These are phyloP conservation scores for Semaprochilodus insignis DNA, from an alignment of 2,797 vertebrate genomes.

Conservation along the genomic window DNA sequence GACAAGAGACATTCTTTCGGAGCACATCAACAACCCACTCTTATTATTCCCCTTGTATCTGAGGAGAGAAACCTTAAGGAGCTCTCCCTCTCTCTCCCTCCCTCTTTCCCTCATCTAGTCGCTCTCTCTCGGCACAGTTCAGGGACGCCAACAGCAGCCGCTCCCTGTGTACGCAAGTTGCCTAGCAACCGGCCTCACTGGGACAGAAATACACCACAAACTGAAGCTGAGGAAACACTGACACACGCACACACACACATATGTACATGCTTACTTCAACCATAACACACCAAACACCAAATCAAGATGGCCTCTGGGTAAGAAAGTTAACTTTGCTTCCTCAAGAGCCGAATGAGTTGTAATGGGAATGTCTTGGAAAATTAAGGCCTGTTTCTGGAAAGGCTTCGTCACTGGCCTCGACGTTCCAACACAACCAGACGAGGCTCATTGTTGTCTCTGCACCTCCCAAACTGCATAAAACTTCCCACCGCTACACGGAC, in stretches of 20 bases:
- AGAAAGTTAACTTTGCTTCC: neutral
- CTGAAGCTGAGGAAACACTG: constrained; percentile 29
- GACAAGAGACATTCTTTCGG: neutral
- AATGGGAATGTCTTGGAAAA: neutral
- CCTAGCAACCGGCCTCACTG: constrained; percentile 50
- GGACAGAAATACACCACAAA: constrained; percentile 45
- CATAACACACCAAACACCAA: neutral
- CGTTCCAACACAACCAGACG: neutral
- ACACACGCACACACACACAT: constrained; percentile 21
- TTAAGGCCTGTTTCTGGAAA: neutral
- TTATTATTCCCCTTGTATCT: constrained; percentile 2
- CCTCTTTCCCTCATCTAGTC: constrained; percentile 21
- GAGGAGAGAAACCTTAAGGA: constrained; percentile 1
- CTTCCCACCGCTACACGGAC: neutral
- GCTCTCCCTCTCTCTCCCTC: constrained; percentile 1
- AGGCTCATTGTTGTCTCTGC: neutral
- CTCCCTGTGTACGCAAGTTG: constrained; percentile 50
- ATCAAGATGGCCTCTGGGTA: neutral
- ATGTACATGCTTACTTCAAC: constrained; percentile 1
- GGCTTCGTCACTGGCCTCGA: neutral
- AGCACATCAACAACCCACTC: constrained; percentile 4
- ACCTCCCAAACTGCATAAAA: neutral
- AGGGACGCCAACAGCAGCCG: constrained; percentile 47
- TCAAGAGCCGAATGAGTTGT: neutral
- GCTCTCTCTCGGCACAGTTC: constrained; percentile 33